Percentiles rank a stretch among this genome's conserved stretches.
These are phyloP conservation scores for Scolanthus callimorphus DNA, from an alignment of 92 coral and sea anemone genomes.

Conservation along the genomic window DNA sequence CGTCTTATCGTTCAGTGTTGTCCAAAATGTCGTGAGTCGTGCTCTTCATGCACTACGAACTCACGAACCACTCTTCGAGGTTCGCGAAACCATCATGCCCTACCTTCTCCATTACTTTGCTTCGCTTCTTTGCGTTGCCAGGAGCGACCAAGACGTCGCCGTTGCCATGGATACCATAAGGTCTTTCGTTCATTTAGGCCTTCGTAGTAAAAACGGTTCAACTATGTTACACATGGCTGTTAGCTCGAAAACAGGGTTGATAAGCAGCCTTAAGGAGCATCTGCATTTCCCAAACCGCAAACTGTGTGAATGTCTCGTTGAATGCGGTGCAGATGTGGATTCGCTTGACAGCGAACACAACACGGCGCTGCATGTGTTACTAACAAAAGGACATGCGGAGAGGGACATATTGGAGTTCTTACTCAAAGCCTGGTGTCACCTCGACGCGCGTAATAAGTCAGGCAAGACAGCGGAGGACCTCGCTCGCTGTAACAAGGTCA, in stretches of 20 bases:
- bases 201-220: constrained; percentile 55
- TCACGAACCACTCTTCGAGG: constrained; percentile 43
- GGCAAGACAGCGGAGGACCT: constrained; percentile 59
- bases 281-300: constrained; percentile 68
- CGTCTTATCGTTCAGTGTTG: constrained; percentile 50
- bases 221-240: constrained; percentile 61
- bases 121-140: constrained; percentile 56
- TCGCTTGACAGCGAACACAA: constrained; percentile 47
- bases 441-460: constrained; percentile 59
- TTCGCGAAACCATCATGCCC: constrained; percentile 64
- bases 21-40: constrained; percentile 45
- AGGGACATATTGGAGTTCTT: constrained; percentile 49
- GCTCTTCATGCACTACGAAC: constrained; percentile 45
- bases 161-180: constrained; percentile 46
- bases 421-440: constrained; percentile 49
- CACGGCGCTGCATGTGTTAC: constrained; percentile 61
- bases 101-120: constrained; percentile 71
- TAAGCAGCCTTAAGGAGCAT: constrained; percentile 73
- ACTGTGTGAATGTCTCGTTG: constrained; percentile 56
- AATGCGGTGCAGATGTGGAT: constrained; percentile 52
- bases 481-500: constrained; percentile 55
- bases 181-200: constrained; percentile 50
- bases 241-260: constrained; percentile 62
- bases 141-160: constrained; percentile 25
- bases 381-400: constrained; percentile 78